These are phyloP conservation scores for Urechis unicinctus DNA, from an alignment of 2,888 invertebrate species.

Conservation along the genomic window DNA sequence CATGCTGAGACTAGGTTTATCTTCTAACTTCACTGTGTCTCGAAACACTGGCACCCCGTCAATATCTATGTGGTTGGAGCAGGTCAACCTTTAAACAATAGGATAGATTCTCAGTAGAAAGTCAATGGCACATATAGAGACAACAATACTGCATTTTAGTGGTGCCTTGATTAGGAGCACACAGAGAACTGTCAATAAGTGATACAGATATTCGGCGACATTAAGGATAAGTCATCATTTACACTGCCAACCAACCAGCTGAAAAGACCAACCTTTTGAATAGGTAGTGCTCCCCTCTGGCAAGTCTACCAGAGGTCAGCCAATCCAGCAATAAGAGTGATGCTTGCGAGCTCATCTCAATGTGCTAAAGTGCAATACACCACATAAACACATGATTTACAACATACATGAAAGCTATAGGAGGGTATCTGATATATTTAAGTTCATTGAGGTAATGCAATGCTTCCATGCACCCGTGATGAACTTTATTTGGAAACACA, in stretches of 20 bases:
- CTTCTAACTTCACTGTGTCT: neutral
- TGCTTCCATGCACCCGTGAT: too few relatives aligned
- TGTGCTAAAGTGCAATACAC: too few relatives aligned
- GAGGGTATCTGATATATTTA: neutral
- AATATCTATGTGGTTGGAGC: neutral
- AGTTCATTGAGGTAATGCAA: too few relatives aligned
- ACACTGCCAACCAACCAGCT: too few relatives aligned
- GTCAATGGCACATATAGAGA: too few relatives aligned
- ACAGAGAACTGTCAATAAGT: too few relatives aligned
- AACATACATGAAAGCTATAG: neutral
- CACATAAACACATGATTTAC: neutral
- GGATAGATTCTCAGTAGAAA: neutral
- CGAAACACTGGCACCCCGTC: neutral
- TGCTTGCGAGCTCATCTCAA: neutral
- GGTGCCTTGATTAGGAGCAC: too few relatives aligned
- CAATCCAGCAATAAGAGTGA: slow-evolving; percentile 31
- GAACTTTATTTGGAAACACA: too few relatives aligned
- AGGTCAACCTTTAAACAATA: neutral
- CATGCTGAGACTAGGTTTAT: neutral
- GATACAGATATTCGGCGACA: too few relatives aligned
- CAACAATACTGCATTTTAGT: too few relatives aligned
- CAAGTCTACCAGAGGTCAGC: slow-evolving; percentile 28
- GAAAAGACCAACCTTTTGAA: slow-evolving; percentile 30
- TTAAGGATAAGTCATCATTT: too few relatives aligned
- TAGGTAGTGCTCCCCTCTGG: slow-evolving; percentile 27